phyloP scores from a whole-genome alignment of 37 sponge, comb jelly and placozoan genomes.

The Spongilla lacustris region DNA sequence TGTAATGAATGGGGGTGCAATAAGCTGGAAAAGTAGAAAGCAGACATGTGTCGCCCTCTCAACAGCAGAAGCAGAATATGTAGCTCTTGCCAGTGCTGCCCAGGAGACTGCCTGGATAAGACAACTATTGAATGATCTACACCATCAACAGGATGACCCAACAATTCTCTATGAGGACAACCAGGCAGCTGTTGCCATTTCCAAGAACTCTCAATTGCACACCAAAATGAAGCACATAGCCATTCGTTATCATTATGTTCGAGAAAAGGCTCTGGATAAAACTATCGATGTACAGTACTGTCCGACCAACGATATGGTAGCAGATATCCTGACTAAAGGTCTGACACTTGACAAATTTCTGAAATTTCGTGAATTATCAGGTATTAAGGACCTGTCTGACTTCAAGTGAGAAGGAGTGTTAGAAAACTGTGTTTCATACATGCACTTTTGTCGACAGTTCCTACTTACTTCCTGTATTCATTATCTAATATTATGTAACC shows the following conservation, averaged over 20 bases:
- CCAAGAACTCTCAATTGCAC: constrained; percentile 59
- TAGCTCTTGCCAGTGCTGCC: constrained; percentile 49
- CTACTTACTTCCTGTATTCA: neutral
- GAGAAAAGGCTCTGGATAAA: constrained; percentile 23
- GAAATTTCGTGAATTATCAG: constrained; percentile 21
- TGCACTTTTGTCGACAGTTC: constrained; percentile 9
- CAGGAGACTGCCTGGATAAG: constrained; percentile 61
- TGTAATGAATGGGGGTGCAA: constrained; percentile 30
- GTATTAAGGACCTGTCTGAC: constrained; percentile 5
- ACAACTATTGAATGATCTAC: constrained; percentile 22
- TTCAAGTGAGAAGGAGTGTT: constrained; percentile 58
- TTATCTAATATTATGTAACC: constrained; percentile 1
- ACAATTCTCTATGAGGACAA: constrained; percentile 65
- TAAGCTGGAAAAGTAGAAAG: constrained; percentile 46
- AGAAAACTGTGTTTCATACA: neutral
- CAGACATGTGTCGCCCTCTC: constrained; percentile 41
- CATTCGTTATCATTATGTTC: constrained; percentile 50
- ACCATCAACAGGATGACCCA: constrained; percentile 28
- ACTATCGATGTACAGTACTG: constrained; percentile 44
- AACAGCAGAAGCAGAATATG: constrained; percentile 59
- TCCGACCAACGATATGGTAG: constrained; percentile 55
- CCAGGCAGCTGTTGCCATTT: constrained; percentile 54
- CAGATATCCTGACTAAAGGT: constrained; percentile 62
- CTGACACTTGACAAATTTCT: constrained; percentile 17
- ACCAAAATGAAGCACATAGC: constrained; percentile 48